Base-by-base conservation (phyloP, 1,140 invertebrate genomes). In the Patella vulgata region DNA sequence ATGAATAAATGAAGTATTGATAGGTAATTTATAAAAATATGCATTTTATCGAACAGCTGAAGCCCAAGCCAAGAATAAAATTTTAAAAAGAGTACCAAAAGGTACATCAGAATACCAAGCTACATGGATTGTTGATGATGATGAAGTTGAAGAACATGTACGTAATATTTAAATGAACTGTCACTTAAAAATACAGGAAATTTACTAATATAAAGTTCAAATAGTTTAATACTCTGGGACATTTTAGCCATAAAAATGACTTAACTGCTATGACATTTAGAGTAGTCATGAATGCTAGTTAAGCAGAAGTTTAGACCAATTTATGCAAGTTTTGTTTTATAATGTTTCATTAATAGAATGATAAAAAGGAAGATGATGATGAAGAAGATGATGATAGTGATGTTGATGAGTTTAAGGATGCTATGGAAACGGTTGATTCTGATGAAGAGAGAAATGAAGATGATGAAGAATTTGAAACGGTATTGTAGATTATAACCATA, bases 91-190 rank as follows among this genome's bases (percentile, higher is more conserved):
- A 75, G 91, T 97, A 27, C 95, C 95, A 0, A 94, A 95, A 85
- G 96, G 96, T 42, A 95, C 93, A 76, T 98, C 95, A 14, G 93
- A 93, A 56, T 99, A 99, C 84, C 97, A 99, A 85, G 94, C 96
- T 25, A 91, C 95, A 33, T 99, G 96, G 96, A 96, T 98, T 80
- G 87, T 91, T 4, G 91, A 93, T 70, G 71, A 68, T 61, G 86
- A 88, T 56, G 87, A 77, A 8, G 79, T 79, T 56, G 73, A 79
- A 28, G 77, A 78, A n/a, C n/a, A n/a, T n/a, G n/a, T 25, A 68
- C 23, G 12, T 14, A 14, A 9, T 47, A 17, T 47, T 11, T 14
- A 11, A 9, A 11, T 17, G 6, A 23, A 23, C 23, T 47, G 11
- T 14, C 23, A 8, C 19, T 21, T 48, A 21, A 1, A 14, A 48